These are phyloP conservation scores for Kuschelorhynchus macadamiae DNA, from an alignment of 2,888 invertebrate species.

Conservation along the genomic window DNA sequence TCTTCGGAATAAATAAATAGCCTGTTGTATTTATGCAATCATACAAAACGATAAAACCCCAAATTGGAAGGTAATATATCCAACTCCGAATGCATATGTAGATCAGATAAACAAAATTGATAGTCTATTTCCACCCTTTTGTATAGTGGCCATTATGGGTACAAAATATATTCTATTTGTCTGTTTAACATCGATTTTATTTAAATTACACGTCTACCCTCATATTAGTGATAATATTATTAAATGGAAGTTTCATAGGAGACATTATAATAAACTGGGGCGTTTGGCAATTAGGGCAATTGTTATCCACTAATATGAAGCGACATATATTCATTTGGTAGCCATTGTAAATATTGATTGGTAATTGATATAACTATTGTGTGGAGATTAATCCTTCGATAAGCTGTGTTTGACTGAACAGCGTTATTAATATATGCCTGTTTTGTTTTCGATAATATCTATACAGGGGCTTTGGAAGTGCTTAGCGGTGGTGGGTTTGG, in stretches of 20 bases:
- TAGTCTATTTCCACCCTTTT: constrained; percentile 55
- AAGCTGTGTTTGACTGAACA: no score
- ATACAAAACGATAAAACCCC: constrained; percentile 42
- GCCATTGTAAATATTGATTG: no score
- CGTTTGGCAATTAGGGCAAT: constrained; percentile 27
- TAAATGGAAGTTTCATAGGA: constrained; percentile 28
- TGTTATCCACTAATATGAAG: constrained; percentile 22
- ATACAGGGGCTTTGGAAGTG: no score
- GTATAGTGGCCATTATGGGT: constrained; percentile 38
- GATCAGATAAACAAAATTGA: constrained; percentile 60
- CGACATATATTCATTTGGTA: no score
- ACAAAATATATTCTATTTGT: constrained; percentile 24
- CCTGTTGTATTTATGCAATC: constrained; percentile 27
- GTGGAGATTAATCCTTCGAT: no score
- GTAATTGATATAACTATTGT: no score
- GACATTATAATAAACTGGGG: constrained; percentile 34
- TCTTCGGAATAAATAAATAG: constrained; percentile 29
- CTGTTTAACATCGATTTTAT: constrained; percentile 40
- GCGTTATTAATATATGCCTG: no score
- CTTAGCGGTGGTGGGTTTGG: no score
- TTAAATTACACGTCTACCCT: constrained; percentile 32
- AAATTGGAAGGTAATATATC: constrained; percentile 58
- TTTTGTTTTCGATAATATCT: no score
- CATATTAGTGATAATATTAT: constrained; percentile 33
- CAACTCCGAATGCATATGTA: constrained; percentile 52